Evolutionary conservation across 2,113 vertebrate species (phyloP).

Genomic region (Gnathonemus echidnorhynchus): DNA sequence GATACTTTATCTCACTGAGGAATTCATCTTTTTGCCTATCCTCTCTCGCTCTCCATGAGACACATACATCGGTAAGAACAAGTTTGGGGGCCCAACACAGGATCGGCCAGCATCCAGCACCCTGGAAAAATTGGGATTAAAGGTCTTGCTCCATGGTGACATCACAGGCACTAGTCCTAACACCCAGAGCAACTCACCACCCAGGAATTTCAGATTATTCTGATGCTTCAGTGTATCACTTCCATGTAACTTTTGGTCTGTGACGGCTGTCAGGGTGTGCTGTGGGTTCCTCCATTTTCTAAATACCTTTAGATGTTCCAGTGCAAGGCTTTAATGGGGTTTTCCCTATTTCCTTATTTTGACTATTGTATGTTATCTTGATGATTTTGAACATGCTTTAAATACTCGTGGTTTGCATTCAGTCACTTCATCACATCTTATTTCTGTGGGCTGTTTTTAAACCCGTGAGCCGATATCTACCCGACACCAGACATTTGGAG

Average conservation of each 20-base stretch:
- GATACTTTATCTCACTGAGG: not conserved
- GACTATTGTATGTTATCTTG: not conserved
- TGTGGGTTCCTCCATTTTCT: not conserved
- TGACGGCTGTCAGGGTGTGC: not conserved
- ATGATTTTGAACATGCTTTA: not conserved
- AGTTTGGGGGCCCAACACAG: not conserved
- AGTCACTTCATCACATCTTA: not conserved
- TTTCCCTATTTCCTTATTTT: not conserved
- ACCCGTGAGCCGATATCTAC: not conserved
- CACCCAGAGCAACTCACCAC: not conserved
- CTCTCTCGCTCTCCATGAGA: not conserved
- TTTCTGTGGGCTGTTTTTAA: not conserved
- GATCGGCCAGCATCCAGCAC: not conserved
- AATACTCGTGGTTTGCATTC: not conserved
- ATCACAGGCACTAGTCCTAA: not conserved
- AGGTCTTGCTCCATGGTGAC: not conserved
- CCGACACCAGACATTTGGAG: not conserved
- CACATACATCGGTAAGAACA: not conserved
- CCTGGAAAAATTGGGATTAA: not conserved
- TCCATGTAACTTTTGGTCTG: not conserved
- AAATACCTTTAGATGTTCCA: not conserved
- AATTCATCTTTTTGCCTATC: not conserved
- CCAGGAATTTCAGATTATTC: not conserved
- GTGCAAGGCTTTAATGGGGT: not conserved
- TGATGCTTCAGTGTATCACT: not conserved